A percentile compares a stretch with the other conserved stretches of the same genome.
Conservation (phyloP, 2,113 vertebrate species). For the Eolophus roseicapilla region DNA sequence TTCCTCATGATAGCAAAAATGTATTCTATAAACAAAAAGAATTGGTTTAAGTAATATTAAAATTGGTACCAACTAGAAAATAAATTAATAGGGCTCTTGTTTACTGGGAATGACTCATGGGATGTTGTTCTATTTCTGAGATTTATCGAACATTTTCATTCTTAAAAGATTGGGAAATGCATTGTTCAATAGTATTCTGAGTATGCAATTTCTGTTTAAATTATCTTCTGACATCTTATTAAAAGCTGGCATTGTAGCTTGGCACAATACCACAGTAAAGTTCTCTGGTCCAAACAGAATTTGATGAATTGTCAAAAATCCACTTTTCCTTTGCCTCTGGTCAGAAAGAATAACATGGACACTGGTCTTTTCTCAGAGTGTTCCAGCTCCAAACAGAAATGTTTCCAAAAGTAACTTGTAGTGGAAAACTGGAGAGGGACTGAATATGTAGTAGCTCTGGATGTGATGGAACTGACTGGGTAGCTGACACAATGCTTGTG, state of each 20-base stretch:
- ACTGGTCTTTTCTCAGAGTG: not conserved
- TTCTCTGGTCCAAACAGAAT: slow-evolving; percentile 27
- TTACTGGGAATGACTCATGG: not conserved
- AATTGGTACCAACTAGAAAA: not conserved
- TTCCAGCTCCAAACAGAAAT: not conserved
- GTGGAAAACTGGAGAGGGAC: not conserved
- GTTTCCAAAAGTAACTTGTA: not conserved
- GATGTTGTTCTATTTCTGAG: not conserved
- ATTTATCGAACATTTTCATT: not conserved
- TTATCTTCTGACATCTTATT: slow-evolving; percentile 55
- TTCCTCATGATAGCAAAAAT: not conserved
- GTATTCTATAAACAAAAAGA: not conserved
- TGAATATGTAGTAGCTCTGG: not conserved
- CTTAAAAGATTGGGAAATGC: not conserved
- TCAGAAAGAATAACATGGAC: slow-evolving; percentile 48
- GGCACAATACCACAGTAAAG: not conserved
- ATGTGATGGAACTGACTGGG: not conserved
- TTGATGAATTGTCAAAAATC: slow-evolving; percentile 50
- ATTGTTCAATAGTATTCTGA: not conserved
- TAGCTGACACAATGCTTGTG: not conserved
- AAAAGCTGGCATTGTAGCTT: slow-evolving; percentile 45
- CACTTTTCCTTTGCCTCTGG: slow-evolving; percentile 56
- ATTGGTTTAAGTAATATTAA: not conserved
- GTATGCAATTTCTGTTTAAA: slow-evolving; percentile 30
- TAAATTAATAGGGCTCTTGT: not conserved